A percentile compares a stretch with the other conserved stretches of the same genome.
These are phyloP conservation scores for Mesocentrotus franciscanus DNA, from an alignment of 53 echinoderm and acorn worm genomes.

Conservation along the genomic window DNA sequence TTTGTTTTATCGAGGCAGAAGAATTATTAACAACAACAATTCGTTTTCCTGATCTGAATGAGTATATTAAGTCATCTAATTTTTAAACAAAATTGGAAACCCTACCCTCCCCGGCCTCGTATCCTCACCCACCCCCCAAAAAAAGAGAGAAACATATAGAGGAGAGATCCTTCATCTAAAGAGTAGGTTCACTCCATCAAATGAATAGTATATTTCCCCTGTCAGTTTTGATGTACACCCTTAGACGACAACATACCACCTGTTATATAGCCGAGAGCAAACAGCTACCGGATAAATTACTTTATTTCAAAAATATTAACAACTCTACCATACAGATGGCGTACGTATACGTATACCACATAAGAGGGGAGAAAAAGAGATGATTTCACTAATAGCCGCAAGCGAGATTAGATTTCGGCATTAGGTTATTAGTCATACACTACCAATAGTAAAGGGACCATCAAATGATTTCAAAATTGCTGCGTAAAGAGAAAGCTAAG, in stretches of 20 bases:
- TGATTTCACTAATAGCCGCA: conserved; percentile 46
- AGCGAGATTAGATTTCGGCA: conserved; percentile 60
- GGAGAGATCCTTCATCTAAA: not conserved
- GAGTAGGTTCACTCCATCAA: not conserved
- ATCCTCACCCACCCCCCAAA: not conserved
- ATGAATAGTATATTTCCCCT: not conserved
- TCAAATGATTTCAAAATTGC: conserved; percentile 41
- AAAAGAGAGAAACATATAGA: not conserved
- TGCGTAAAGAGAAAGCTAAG: conserved; percentile 25
- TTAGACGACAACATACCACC: conserved; percentile 5
- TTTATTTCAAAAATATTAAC: not conserved
- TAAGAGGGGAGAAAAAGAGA: not conserved
- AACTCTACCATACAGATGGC: conserved; percentile 44
- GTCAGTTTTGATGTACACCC: conserved; percentile 31
- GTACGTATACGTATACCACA: not conserved
- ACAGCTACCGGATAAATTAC: conserved; percentile 45
- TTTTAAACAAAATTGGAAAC: not conserved
- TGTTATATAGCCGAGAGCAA: conserved; percentile 40
- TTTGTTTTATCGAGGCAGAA: too few species aligned
- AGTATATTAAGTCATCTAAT: too few species aligned
- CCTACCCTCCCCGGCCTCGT: not conserved
- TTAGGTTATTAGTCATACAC: conserved; percentile 65
- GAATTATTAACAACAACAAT: too few species aligned
- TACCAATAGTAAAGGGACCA: conserved; percentile 7
- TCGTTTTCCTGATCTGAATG: too few species aligned